A percentile compares a stretch with the other conserved stretches of the same genome.
These are phyloP conservation scores for Lithophane ornitopus DNA, from an alignment of 2,888 invertebrate species.

Conservation along the genomic window DNA sequence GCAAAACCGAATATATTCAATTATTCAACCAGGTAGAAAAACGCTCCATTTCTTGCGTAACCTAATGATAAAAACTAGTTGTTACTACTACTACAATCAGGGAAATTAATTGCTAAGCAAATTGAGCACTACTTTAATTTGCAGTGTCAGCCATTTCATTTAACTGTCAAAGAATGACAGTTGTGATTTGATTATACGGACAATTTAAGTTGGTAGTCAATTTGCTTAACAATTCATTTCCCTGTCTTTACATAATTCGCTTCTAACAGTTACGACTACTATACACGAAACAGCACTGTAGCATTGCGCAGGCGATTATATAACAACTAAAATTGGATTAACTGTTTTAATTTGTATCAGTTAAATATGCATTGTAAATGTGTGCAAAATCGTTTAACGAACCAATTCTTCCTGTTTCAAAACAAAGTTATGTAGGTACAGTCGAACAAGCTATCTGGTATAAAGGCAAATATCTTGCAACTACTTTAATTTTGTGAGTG, in stretches of 20 bases:
- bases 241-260: slow-evolving; percentile 11
- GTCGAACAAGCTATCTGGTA: too few relatives aligned
- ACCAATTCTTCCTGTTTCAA: slow-evolving; percentile 16
- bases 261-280: slow-evolving; percentile 21
- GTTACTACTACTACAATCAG: slow-evolving; percentile 4
- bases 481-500: too few relatives aligned
- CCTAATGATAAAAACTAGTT: slow-evolving; percentile 12
- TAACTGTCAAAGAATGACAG: background rate
- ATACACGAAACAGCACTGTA: slow-evolving; percentile 19
- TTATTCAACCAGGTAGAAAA: slow-evolving; percentile 11
- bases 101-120: background rate
- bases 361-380: slow-evolving; percentile 17
- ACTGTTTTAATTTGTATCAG: slow-evolving; percentile 36
- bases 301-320: slow-evolving; percentile 28
- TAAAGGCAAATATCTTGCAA: too few relatives aligned
- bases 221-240: background rate
- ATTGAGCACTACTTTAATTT: background rate
- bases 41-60: slow-evolving; percentile 22
- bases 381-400: slow-evolving; percentile 4
- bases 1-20: background rate
- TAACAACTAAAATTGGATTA: slow-evolving; percentile 41
- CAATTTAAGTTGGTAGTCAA: background rate
- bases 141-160: background rate
- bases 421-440: background rate
- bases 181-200: too few relatives aligned